Conservation (phyloP, 2,888 invertebrate species). For the Acrobasis suavella region DNA sequence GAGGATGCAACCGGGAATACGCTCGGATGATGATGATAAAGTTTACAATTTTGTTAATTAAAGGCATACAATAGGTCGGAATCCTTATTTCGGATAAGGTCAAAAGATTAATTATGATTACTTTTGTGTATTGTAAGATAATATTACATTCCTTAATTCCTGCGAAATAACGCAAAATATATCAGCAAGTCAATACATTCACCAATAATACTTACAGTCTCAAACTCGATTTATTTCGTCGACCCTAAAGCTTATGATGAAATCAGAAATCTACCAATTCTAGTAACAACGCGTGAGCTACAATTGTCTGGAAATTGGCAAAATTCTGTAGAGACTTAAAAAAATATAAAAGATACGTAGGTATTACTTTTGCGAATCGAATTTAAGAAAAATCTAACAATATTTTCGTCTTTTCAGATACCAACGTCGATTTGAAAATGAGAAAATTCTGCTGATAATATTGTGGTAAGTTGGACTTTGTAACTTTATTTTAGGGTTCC, state of each 20-base stretch:
- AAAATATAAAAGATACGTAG: not conserved
- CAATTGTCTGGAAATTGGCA: not conserved
- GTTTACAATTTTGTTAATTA: too few relatives aligned
- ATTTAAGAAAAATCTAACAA: not conserved
- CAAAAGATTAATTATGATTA: too few relatives aligned
- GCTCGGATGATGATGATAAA: too few relatives aligned
- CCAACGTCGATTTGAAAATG: not conserved
- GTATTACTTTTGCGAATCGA: not conserved
- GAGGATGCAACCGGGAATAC: too few relatives aligned
- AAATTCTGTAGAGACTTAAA: not conserved
- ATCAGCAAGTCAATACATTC: not conserved
- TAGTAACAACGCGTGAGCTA: too few relatives aligned
- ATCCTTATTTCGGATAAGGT: too few relatives aligned
- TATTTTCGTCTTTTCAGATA: conserved; percentile 11
- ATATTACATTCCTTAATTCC: too few relatives aligned
- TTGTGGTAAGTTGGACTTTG: not conserved
- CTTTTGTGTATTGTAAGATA: too few relatives aligned
- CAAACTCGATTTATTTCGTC: not conserved
- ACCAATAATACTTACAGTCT: not conserved
- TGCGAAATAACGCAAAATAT: not conserved
- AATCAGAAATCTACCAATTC: not conserved
- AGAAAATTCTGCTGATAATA: not conserved
- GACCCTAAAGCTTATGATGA: not conserved
- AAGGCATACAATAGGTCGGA: too few relatives aligned
- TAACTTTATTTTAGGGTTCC: too few relatives aligned